Evolutionary conservation across 2,888 invertebrate species (phyloP).

Genomic region (Amiota communis): DNA sequence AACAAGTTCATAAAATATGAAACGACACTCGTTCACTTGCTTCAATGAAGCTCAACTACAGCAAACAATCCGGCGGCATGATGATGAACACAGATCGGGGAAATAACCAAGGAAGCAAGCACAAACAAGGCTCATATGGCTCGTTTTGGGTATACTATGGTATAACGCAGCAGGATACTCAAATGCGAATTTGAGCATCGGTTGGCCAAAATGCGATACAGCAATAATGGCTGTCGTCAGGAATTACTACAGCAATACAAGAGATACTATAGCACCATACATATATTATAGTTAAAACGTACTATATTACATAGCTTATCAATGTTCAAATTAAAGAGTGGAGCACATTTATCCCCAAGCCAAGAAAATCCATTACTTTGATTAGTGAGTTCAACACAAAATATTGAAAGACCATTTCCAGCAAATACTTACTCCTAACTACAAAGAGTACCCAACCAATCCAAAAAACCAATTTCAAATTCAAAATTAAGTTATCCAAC

Average conservation of each 20-base stretch:
- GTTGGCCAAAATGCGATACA: neutral
- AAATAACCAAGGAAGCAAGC: neutral
- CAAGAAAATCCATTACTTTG: too few species aligned
- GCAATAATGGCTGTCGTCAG: neutral
- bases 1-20: slow-evolving; percentile 29
- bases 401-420: neutral
- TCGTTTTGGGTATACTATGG: neutral
- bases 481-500: too few species aligned
- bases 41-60: neutral
- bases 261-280: neutral
- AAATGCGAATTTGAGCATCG: neutral
- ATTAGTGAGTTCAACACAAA: too few species aligned
- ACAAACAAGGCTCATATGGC: neutral
- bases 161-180: neutral
- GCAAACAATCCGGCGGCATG: neutral
- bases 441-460: neutral
- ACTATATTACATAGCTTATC: slow-evolving; percentile 6
- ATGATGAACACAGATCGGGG: neutral
- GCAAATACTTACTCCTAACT: too few species aligned
- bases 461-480: neutral
- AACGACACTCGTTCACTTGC: neutral
- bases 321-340: slow-evolving; percentile 12
- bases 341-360: neutral
- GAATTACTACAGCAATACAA: too few species aligned
- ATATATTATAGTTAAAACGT: slow-evolving; percentile 6